Evolutionary conservation across 2,797 vertebrate genomes (phyloP).

Genomic region (Cetoscarus ocellatus): DNA sequence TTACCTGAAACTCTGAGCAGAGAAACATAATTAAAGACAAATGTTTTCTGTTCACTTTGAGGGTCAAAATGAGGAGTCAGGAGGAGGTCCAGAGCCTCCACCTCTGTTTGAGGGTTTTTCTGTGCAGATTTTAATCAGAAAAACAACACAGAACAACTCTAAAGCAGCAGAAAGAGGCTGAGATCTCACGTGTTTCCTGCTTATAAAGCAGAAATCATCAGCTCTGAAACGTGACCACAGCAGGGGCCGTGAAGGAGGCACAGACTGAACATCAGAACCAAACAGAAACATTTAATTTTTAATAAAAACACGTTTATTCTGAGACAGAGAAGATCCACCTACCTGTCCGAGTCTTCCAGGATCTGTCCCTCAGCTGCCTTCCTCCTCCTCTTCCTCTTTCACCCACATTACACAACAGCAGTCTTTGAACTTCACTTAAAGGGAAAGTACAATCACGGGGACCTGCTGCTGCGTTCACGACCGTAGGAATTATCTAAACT

Average conservation of each 20-base stretch:
- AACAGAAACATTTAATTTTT: no score
- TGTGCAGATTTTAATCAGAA: neutral
- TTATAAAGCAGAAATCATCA: neutral
- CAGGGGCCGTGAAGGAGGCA: neutral
- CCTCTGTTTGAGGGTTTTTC: no score
- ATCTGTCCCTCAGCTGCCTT: constrained; percentile 14
- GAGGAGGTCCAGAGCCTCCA: neutral
- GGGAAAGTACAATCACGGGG: constrained; percentile 4
- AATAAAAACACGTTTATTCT: neutral
- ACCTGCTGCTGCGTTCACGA: constrained; percentile 41
- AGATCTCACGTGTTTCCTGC: neutral
- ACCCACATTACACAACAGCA: constrained; percentile 51
- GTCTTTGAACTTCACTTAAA: constrained; percentile 56
- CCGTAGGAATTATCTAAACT: neutral
- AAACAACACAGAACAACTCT: neutral
- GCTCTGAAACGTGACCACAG: neutral
- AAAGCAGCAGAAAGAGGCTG: no score
- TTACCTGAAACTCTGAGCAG: no score
- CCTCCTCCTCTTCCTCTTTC: constrained; percentile 33
- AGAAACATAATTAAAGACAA: no score
- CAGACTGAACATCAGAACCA: no score
- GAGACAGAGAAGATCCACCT: neutral
- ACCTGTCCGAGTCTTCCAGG: constrained; percentile 38
- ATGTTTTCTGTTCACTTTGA: no score
- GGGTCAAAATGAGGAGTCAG: neutral